phyloP scores from a whole-genome alignment of 2,888 invertebrate genomes.

The Catocala sponsa region DNA sequence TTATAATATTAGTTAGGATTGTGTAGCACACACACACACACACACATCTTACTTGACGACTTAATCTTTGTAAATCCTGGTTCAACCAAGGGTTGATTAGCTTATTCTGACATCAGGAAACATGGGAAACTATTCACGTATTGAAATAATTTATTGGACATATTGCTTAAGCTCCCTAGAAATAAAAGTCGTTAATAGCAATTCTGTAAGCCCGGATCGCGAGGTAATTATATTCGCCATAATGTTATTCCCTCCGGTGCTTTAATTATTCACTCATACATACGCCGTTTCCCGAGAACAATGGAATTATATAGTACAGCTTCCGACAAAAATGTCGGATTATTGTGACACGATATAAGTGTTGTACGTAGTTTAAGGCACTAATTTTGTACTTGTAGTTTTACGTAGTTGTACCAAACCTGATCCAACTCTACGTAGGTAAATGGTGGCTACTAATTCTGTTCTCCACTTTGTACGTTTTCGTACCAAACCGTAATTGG shows the following conservation, averaged over 20 bases:
- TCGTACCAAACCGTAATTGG: constrained; percentile 51
- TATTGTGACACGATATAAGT: background rate
- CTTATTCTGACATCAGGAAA: constrained; percentile 18
- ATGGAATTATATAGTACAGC: constrained; percentile 16
- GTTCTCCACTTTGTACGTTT: constrained; percentile 43
- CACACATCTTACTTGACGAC: no score
- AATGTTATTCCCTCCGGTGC: constrained; percentile 23
- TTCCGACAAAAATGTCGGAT: constrained; percentile 7
- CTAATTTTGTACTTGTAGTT: no score
- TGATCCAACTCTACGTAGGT: constrained; percentile 13
- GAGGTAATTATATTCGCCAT: constrained; percentile 35
- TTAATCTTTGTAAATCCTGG: no score
- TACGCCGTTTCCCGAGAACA: constrained; percentile 25
- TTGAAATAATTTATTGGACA: constrained; percentile 30
- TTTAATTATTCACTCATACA: constrained; percentile 42
- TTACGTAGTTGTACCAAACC: no score
- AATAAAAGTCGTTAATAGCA: constrained; percentile 39
- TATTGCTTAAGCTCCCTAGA: constrained; percentile 28
- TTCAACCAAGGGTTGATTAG: background rate
- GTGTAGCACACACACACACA: no score
- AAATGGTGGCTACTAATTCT: constrained; percentile 36
- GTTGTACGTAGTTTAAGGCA: constrained; percentile 1
- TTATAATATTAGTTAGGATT: no score
- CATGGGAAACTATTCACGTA: constrained; percentile 22
- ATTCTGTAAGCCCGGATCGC: constrained; percentile 20